Conservation (phyloP, 2,113 vertebrate genomes). For the Nyctereutes procyonoides region DNA sequence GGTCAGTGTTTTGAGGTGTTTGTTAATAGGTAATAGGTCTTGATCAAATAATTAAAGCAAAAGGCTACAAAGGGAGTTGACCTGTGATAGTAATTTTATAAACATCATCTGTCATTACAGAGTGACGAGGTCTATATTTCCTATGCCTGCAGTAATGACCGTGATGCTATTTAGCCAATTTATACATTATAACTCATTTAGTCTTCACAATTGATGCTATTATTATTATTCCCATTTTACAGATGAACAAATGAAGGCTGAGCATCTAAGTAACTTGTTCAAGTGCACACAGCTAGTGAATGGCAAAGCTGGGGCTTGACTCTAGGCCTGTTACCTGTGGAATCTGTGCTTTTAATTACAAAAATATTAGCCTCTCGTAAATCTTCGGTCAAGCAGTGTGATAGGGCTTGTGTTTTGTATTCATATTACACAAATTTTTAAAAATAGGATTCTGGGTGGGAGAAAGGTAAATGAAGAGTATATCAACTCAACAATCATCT, state of each 20-base stretch:
- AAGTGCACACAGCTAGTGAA: neutral
- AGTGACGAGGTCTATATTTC: neutral
- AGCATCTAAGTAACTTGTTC: neutral
- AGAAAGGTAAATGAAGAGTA: neutral
- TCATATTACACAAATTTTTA: neutral
- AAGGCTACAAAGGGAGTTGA: neutral
- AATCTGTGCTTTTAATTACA: neutral
- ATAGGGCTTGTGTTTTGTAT: neutral
- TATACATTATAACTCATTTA: neutral
- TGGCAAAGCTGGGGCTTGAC: neutral
- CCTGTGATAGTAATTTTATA: neutral
- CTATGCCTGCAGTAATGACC: neutral
- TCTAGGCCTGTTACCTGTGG: neutral
- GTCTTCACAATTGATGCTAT: neutral
- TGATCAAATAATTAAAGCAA: neutral
- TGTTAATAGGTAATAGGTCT: constrained; percentile 4
- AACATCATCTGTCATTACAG: neutral
- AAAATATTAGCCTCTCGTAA: neutral
- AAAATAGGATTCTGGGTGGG: neutral
- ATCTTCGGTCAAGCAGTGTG: neutral
- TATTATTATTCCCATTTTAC: neutral
- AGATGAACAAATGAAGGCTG: neutral
- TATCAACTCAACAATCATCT: neutral
- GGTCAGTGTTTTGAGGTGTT: neutral
- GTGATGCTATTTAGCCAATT: neutral